A percentile compares a stretch with the other conserved stretches of the same genome.
phyloP scores from a whole-genome alignment of 2,888 invertebrate genomes.

The Megastigmus dorsalis region DNA sequence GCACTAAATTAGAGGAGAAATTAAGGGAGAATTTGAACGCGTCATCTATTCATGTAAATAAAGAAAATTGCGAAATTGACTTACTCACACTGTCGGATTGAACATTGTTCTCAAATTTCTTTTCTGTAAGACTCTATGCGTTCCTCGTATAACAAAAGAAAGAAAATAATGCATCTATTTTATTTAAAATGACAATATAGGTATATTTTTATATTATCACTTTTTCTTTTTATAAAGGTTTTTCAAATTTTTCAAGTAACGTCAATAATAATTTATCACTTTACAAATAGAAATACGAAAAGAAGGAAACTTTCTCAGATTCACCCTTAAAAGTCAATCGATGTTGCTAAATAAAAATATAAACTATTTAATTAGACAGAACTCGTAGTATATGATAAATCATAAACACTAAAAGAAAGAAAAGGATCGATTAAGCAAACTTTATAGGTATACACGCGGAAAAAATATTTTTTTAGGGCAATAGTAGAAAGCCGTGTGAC shows the following conservation, averaged over 20 bases:
- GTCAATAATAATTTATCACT: constrained; percentile 41
- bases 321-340: constrained; percentile 48
- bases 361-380: no score
- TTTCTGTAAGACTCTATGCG: not conserved
- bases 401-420: constrained; percentile 4
- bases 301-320: constrained; percentile 26
- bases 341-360: constrained; percentile 30
- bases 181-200: constrained; percentile 17
- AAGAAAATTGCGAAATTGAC: not conserved
- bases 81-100: not conserved
- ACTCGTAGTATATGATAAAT: not conserved
- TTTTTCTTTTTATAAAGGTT: constrained; percentile 26
- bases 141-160: constrained; percentile 18
- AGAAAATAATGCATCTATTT: constrained; percentile 7
- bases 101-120: no score
- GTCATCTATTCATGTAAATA: constrained; percentile 10
- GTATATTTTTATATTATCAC: constrained; percentile 39
- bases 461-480: constrained; percentile 40
- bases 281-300: constrained; percentile 46
- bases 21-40: constrained; percentile 3
- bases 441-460: constrained; percentile 2
- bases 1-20: not conserved
- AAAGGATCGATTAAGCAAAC: not conserved
- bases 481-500: constrained; percentile 9
- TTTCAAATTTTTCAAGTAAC: constrained; percentile 37